Evolutionary conservation across 1,140 invertebrate genomes (phyloP).

Genomic region (Drosophila ananassae): DNA sequence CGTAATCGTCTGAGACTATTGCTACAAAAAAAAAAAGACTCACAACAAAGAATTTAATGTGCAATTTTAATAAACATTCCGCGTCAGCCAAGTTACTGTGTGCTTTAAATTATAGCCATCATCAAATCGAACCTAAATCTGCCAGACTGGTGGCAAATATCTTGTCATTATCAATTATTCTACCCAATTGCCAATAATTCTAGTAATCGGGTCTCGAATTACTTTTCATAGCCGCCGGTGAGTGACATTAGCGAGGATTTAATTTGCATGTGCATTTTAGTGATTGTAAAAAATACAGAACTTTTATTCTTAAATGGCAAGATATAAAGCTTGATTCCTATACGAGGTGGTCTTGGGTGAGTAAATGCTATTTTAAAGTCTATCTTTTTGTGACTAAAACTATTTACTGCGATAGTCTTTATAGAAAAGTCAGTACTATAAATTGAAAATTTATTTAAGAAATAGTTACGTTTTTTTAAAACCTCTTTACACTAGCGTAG

Average conservation of each 20-base stretch:
- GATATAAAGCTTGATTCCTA: background rate
- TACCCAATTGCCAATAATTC: slow-evolving; percentile 17
- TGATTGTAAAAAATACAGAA: background rate
- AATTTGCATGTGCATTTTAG: slow-evolving; percentile 1
- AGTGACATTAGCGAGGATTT: slow-evolving; percentile 7
- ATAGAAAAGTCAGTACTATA: too few relatives aligned
- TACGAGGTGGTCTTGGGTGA: background rate
- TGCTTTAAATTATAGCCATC: slow-evolving; percentile 60
- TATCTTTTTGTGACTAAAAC: too few relatives aligned
- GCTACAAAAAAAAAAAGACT: slow-evolving; percentile 24
- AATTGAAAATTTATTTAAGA: too few relatives aligned
- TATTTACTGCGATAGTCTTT: too few relatives aligned
- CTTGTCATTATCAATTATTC: slow-evolving; percentile 30
- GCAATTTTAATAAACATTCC: slow-evolving; percentile 62
- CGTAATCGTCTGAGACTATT: slow-evolving; percentile 35
- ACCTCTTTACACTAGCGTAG: too few relatives aligned
- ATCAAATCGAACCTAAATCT: slow-evolving; percentile 32
- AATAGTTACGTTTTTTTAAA: too few relatives aligned
- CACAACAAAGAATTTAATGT: slow-evolving; percentile 38
- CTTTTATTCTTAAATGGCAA: slow-evolving; percentile 1
- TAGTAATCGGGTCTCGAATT: slow-evolving; percentile 16
- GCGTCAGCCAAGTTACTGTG: slow-evolving; percentile 44
- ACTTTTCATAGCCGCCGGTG: slow-evolving; percentile 42
- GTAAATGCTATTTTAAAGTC: background rate
- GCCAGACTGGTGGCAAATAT: slow-evolving; percentile 28